Base-by-base conservation (phyloP, 2,888 invertebrate genomes). In the Lasioglossum zephyrum region DNA sequence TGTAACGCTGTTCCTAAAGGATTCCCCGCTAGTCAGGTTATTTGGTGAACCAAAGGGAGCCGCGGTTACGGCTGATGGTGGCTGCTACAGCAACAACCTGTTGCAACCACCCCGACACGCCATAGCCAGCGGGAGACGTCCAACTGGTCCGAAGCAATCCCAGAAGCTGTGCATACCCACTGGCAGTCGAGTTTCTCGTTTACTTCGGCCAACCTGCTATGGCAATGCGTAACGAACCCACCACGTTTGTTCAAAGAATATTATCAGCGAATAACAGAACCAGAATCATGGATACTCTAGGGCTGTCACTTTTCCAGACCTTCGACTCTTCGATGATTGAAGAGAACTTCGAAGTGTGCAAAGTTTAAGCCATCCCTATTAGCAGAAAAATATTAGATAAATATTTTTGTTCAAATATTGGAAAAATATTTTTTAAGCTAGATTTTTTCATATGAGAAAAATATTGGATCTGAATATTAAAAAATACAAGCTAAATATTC, bases 31-130 rank as follows among this genome's bases (percentile, higher is more conserved):
- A 83, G 86, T 44, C 72, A 39, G 72, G 77, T 84, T 86, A 76
- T 87, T 88, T 44, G 80, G 80, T 82, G 86, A 86, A 80, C 88
- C 84, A 81, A 87, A 87, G 85, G 90, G 88, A 88, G 88, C 86
- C 81, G 82, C 60, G 66, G 81, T 73, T 77, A 77, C 82, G 80
- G 80, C 69, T 79, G 82, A 87, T 88, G 85, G 84, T 88, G 86
- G 69, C 79, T 79, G 86, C 75, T 84, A 85, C 88, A 87, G 86
- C 88, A 81, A 82, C 93, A 93, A 93, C 93, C 93, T 93, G 93
- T 93, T 93, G 93, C 93, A 92, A 92, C 92, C 91, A 92, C 90
- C 91, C 90, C 89, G 87, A 89, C 86, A 87, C 79, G 83, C 85
- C 85, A 84, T 88, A 87, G 88, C 88, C 90, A 91, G 90, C 90